phyloP scores from a whole-genome alignment of 2,797 vertebrate genomes.

The Alosa sapidissima region DNA sequence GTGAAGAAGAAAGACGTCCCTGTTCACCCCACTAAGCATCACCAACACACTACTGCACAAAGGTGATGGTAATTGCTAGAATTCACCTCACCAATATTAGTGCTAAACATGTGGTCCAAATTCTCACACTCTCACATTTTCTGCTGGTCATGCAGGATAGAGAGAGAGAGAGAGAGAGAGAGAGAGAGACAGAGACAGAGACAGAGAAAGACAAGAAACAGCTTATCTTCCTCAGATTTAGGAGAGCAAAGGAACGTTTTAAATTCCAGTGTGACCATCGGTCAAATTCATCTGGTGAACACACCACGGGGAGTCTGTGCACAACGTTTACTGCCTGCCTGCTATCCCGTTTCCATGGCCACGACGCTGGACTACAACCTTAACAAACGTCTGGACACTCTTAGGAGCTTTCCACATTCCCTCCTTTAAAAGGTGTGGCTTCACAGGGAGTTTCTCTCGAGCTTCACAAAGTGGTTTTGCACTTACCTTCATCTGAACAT shows the following conservation, averaged over 20 bases:
- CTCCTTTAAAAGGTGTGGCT: not conserved
- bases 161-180: too few species aligned
- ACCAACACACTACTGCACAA: too few species aligned
- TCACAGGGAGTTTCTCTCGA: not conserved
- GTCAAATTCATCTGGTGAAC: not conserved
- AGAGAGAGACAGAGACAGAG: too few species aligned
- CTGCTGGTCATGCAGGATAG: too few species aligned
- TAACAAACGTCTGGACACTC: not conserved
- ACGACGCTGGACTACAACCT: not conserved
- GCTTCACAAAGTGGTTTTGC: not conserved
- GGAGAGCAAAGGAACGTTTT: not conserved
- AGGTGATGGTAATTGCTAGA: too few species aligned
- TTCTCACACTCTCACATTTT: too few species aligned
- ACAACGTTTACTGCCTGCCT: not conserved
- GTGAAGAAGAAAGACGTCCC: too few species aligned
- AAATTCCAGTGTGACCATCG: not conserved
- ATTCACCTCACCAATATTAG: too few species aligned
- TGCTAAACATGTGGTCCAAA: too few species aligned
- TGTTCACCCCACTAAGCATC: too few species aligned
- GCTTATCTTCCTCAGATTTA: not conserved
- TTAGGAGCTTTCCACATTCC: not conserved
- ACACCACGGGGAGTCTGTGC: not conserved
- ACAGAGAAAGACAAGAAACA: too few species aligned
- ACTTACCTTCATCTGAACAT: not conserved
- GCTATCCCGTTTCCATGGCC: not conserved